Percentiles rank a stretch among this genome's conserved stretches.
Evolutionary conservation across 2,888 invertebrate genomes (phyloP).

Genomic region (Hermaeophaga mercurialis): DNA sequence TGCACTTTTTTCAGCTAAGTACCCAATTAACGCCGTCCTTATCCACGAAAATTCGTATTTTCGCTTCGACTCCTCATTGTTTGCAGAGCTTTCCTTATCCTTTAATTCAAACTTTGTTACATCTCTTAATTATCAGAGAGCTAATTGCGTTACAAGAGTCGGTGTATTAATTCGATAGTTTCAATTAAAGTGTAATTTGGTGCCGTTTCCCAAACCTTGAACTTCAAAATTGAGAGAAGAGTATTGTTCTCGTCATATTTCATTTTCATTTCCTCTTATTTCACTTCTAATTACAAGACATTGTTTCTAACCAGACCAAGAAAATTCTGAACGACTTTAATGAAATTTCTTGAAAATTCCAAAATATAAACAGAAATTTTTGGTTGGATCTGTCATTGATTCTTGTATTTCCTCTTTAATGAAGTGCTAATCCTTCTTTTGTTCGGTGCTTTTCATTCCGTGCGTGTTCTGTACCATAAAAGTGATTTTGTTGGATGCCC

Average conservation of each 20-base stretch:
- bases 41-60: conserved; percentile 18
- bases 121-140: conserved; percentile 27
- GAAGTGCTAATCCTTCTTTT: too few species aligned
- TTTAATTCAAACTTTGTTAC: conserved; percentile 24
- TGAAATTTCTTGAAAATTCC: too few species aligned
- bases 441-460: too few species aligned
- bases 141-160: conserved; percentile 29
- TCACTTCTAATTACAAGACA: too few species aligned
- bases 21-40: conserved; percentile 21
- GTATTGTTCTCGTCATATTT: conserved; percentile 21
- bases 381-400: too few species aligned
- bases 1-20: conserved; percentile 7
- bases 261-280: conserved; percentile 12
- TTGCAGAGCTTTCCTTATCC: conserved; percentile 26
- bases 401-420: too few species aligned
- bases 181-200: conserved; percentile 21
- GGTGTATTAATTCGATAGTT: conserved; percentile 30
- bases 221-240: conserved; percentile 12
- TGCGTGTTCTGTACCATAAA: too few species aligned
- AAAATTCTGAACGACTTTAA: too few species aligned
- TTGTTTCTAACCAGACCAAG: too few species aligned
- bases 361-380: too few species aligned
- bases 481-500: too few species aligned
- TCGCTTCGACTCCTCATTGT: conserved; percentile 23
- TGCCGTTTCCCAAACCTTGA: conserved; percentile 18